Evolutionary conservation across 2,888 invertebrate genomes (phyloP).

Genomic region (Leucania comma): DNA sequence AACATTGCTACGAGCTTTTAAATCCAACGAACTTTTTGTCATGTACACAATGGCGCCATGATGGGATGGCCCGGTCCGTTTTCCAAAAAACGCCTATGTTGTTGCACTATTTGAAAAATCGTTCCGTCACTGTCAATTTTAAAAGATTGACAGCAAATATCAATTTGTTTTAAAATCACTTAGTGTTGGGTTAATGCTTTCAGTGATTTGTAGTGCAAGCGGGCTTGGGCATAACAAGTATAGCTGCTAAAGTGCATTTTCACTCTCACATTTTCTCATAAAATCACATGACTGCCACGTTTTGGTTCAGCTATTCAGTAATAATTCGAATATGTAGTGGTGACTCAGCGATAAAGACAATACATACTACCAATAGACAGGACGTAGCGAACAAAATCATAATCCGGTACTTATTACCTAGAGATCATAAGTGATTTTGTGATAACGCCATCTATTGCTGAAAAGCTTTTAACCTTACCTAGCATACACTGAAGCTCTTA

Average conservation of each 20-base stretch:
- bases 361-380: no score
- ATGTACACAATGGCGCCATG: slow-evolving; percentile 7
- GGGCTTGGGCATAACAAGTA: neutral
- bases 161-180: neutral
- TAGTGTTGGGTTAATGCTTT: neutral
- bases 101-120: slow-evolving; percentile 9
- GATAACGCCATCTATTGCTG: no score
- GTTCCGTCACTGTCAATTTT: neutral
- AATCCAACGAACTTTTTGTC: slow-evolving; percentile 15
- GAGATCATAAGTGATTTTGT: no score
- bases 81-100: slow-evolving; percentile 3
- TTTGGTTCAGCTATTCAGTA: neutral
- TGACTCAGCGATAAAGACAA: no score
- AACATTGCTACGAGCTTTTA: slow-evolving; percentile 12
- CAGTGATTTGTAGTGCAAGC: neutral
- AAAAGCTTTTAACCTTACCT: no score
- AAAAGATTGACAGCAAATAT: no score
- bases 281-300: neutral
- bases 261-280: neutral
- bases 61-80: neutral
- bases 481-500: no score
- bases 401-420: no score
- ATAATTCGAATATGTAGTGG: neutral
- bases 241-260: neutral
- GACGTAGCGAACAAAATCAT: no score